These are phyloP conservation scores for Hypsopygia costalis DNA, from an alignment of 2,888 invertebrate genomes.

Conservation along the genomic window DNA sequence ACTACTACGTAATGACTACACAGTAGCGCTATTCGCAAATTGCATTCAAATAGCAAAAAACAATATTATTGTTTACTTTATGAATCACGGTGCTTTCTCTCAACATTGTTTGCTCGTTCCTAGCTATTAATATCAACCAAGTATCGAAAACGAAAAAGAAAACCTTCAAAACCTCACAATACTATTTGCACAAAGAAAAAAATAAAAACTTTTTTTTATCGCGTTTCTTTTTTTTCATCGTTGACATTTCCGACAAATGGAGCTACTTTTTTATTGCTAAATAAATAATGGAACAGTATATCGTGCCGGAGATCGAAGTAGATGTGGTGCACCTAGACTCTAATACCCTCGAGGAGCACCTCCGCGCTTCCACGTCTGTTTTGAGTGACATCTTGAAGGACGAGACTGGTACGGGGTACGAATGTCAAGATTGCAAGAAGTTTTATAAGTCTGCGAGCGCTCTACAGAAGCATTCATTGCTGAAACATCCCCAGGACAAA, in stretches of 20 bases:
- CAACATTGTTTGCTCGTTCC: too few species aligned
- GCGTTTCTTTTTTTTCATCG: slow-evolving; percentile 6
- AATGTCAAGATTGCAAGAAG: slow-evolving; percentile 61
- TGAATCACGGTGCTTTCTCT: too few species aligned
- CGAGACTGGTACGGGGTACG: slow-evolving; percentile 35
- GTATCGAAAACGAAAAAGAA: too few species aligned
- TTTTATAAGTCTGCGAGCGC: slow-evolving; percentile 48
- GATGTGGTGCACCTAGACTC: slow-evolving; percentile 36
- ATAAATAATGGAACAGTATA: not conserved
- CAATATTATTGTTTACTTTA: too few species aligned
- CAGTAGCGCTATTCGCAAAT: too few species aligned
- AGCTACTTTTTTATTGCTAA: not conserved
- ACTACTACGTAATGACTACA: too few species aligned
- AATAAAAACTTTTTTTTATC: slow-evolving; percentile 8
- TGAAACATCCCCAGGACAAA: slow-evolving; percentile 48
- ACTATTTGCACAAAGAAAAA: not conserved
- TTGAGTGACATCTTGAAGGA: slow-evolving; percentile 41
- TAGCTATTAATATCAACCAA: too few species aligned
- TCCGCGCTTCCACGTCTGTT: slow-evolving; percentile 42
- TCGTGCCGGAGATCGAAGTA: slow-evolving; percentile 26
- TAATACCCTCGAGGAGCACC: slow-evolving; percentile 41
- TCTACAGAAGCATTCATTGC: slow-evolving; percentile 42
- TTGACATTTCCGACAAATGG: not conserved
- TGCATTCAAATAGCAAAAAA: too few species aligned
- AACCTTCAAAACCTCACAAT: too few species aligned